These are phyloP conservation scores for Melanaphis sacchari DNA, from an alignment of 1,140 invertebrate genomes.

Conservation along the genomic window DNA sequence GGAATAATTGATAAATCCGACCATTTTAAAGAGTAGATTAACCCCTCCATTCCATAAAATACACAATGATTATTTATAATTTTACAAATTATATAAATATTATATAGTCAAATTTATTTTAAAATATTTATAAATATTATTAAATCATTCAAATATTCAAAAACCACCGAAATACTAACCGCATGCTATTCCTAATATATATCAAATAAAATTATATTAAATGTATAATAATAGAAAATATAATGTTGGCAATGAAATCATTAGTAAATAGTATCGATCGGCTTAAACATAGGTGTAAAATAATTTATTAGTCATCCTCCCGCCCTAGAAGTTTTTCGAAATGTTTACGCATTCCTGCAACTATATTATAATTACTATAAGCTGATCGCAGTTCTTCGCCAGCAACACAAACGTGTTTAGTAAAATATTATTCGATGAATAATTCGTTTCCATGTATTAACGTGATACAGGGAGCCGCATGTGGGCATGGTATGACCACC, in stretches of 20 bases:
- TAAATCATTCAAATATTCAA: neutral
- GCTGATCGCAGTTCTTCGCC: neutral
- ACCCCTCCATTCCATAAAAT: neutral
- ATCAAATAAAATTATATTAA: too few species aligned
- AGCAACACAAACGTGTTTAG: neutral
- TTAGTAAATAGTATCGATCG: too few species aligned
- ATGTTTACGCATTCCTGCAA: neutral
- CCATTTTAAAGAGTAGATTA: neutral
- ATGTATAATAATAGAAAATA: too few species aligned
- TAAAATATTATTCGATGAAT: neutral
- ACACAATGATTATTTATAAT: neutral
- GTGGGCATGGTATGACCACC: conserved; percentile 64
- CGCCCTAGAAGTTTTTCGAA: neutral
- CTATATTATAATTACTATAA: neutral
- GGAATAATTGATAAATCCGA: too few species aligned
- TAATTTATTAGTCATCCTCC: neutral
- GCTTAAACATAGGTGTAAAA: neutral
- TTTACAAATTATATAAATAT: neutral
- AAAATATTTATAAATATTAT: neutral
- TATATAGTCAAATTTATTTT: neutral
- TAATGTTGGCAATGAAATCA: too few species aligned
- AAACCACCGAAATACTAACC: too few species aligned
- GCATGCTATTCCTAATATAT: too few species aligned
- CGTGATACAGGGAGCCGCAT: conserved; percentile 63
- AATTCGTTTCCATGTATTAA: neutral